phyloP scores from a whole-genome alignment of 2,888 invertebrate genomes.

The Leptopilina drosophilae region DNA sequence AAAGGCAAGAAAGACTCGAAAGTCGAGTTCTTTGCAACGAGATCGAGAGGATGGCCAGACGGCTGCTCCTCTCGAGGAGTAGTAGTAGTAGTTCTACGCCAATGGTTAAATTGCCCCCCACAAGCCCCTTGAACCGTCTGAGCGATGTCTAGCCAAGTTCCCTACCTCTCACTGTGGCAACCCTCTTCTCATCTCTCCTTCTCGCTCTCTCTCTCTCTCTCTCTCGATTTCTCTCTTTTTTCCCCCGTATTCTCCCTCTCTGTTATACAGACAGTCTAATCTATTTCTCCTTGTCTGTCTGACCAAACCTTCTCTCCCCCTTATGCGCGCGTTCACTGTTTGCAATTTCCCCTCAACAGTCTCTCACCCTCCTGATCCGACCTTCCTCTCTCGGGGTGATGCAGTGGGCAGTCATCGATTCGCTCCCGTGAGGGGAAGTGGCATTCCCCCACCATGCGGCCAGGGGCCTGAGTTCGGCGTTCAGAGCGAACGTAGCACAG shows the following conservation, averaged over 20 bases:
- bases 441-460: too few relatives aligned
- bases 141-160: slow-evolving; percentile 77
- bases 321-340: slow-evolving; percentile 6
- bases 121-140: slow-evolving; percentile 75
- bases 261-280: slow-evolving; percentile 42
- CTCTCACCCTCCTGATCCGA: slow-evolving; percentile 29
- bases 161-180: slow-evolving; percentile 63
- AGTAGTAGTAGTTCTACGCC: slow-evolving; percentile 64
- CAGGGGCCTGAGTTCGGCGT: too few relatives aligned
- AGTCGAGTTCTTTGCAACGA: slow-evolving; percentile 25
- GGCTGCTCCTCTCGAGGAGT: slow-evolving; percentile 44
- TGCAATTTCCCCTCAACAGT: not conserved
- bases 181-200: slow-evolving; percentile 25
- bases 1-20: slow-evolving; percentile 36
- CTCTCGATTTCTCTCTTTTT: slow-evolving; percentile 43
- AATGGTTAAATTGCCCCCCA: slow-evolving; percentile 69
- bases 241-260: slow-evolving; percentile 47
- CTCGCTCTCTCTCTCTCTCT: slow-evolving; percentile 29
- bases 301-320: not conserved
- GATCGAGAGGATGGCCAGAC: slow-evolving; percentile 19
- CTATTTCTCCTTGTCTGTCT: slow-evolving; percentile 31
- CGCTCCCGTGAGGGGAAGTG: too few relatives aligned
- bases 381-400: slow-evolving; percentile 33
- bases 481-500: too few relatives aligned
- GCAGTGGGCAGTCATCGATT: too few relatives aligned